phyloP scores from a whole-genome alignment of 2,113 vertebrate genomes.

The Zosterops borbonicus region DNA sequence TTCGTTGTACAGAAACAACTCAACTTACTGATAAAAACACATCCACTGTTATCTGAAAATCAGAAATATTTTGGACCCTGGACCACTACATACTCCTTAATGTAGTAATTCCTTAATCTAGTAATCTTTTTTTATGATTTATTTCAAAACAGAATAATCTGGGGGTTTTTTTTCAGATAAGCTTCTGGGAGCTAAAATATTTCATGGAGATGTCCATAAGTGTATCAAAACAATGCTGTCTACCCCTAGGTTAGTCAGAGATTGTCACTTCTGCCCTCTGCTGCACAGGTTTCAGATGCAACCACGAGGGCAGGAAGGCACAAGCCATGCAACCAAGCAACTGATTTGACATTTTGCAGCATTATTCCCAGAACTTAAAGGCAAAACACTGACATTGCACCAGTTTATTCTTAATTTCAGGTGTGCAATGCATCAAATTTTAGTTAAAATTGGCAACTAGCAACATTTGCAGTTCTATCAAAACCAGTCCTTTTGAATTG shows the following conservation, averaged over 20 bases:
- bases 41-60: neutral
- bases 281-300: neutral
- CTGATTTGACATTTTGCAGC: neutral
- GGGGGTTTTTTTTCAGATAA: neutral
- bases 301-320: neutral
- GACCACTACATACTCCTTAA: neutral
- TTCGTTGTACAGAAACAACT: neutral
- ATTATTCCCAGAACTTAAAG: neutral
- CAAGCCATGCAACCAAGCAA: neutral
- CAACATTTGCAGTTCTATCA: neutral
- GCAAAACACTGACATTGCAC: neutral
- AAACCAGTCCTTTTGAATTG: neutral
- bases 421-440: neutral
- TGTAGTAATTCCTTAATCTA: neutral
- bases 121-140: neutral
- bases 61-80: neutral
- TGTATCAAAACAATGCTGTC: neutral
- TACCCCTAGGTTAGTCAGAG: neutral
- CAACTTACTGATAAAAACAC: neutral
- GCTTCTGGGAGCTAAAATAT: neutral
- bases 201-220: neutral
- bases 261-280: fast-evolving
- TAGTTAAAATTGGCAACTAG: neutral
- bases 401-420: neutral
- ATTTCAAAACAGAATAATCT: neutral